Evolutionary conservation across 2,888 invertebrate species (phyloP), one percentile per base, ranked within the genome.

Genomic region (Stomorhina lunata): DNA sequence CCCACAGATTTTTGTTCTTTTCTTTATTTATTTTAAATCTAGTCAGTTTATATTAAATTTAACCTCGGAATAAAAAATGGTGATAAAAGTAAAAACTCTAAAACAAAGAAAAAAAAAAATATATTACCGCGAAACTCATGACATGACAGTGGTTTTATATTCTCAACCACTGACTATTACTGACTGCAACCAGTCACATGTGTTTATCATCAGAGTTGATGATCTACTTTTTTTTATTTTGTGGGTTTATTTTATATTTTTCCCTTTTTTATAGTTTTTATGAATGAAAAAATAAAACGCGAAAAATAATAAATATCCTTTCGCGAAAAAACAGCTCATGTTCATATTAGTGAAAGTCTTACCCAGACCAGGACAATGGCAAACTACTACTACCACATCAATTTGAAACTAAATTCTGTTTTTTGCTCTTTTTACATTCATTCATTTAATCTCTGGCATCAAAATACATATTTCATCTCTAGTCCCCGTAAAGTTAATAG

Each of bases 271-370:
- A n/a, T n/a, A n/a, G n/a, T n/a, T 57, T 57, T 29, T 43, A 43
- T 32, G 15, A 27, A 53, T 45, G 12, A 37, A 45, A 45, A 45
- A 45, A 5, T 17, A 15, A 17, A 45, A 3, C 27, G 27, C n/a
- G 10, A 12, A 4, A 34, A 45, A 45, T 15, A 45, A 17, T 15
- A 45, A 48, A 22, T 22, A 48, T 32, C 9, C 5, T 9, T 32
- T 6, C 32, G 9, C 5, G 1, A 22, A 22, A 45, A 17, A 5
- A 7, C 55, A 37, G 32, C 17, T 68, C 71, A 17, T 55, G 71
- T 55, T 69, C 34, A 29, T 48, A 71, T 63, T 78, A 71, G 78
- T 78, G 63, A 78, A 63, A 71, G 69, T 78, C 63, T 55, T 57
- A 37, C 4, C 55, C 53, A 32, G 27, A 37, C 69, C n/a, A n/a